phyloP scores from a whole-genome alignment of 2,113 vertebrate species.

The Monopterus albus region DNA sequence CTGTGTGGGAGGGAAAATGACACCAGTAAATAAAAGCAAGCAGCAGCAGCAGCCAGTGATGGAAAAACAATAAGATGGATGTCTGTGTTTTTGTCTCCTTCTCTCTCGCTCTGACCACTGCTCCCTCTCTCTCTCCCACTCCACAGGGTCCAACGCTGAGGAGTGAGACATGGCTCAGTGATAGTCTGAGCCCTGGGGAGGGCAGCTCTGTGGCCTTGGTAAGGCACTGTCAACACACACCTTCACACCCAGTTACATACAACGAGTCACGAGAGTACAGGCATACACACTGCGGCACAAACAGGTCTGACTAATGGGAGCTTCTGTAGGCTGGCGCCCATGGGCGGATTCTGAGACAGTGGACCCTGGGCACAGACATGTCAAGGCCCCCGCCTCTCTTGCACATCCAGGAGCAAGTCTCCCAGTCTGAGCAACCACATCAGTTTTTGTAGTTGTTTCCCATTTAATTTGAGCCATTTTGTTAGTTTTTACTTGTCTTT shows the following conservation, averaged over 20 bases:
- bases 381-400: too few relatives aligned
- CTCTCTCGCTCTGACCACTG: neutral
- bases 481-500: too few relatives aligned
- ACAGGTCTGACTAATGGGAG: slow-evolving; percentile 16
- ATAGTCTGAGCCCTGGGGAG: slow-evolving; percentile 54
- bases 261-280: slow-evolving; percentile 25
- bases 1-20: neutral
- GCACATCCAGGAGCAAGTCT: too few relatives aligned
- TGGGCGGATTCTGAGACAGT: too few relatives aligned
- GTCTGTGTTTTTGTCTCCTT: slow-evolving; percentile 18
- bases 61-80: slow-evolving; percentile 35
- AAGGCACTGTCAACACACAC: slow-evolving; percentile 64
- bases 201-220: slow-evolving; percentile 60
- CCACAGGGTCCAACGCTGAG: slow-evolving; percentile 54
- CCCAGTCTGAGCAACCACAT: too few relatives aligned
- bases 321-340: too few relatives aligned
- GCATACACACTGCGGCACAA: slow-evolving; percentile 20
- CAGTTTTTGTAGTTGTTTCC: too few relatives aligned
- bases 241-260: slow-evolving; percentile 40
- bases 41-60: slow-evolving; percentile 7
- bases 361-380: too few relatives aligned
- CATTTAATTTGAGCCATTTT: too few relatives aligned
- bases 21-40: neutral
- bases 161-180: slow-evolving; percentile 62
- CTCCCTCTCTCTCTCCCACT: slow-evolving; percentile 2